phyloP scores from a whole-genome alignment of 2,888 invertebrate genomes.

The Chrysolina oricalcia region DNA sequence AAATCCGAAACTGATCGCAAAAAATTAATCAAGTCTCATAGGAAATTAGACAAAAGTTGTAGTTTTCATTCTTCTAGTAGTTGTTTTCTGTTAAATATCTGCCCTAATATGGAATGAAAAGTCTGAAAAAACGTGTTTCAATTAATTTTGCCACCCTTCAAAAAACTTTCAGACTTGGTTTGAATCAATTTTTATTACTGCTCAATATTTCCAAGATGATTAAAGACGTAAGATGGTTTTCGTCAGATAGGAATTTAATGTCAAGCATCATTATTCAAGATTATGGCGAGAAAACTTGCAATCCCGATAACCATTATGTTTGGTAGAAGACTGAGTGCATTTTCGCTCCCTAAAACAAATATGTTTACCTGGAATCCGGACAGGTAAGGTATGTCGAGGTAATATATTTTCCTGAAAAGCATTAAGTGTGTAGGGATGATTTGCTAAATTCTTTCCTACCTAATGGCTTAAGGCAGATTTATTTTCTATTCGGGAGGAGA shows the following conservation, averaged over 20 bases:
- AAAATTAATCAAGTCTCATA: no score
- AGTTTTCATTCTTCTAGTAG: no score
- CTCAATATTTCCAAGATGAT: not conserved
- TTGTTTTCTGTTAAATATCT: no score
- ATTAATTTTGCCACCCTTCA: no score
- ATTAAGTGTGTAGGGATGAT: constrained; percentile 41
- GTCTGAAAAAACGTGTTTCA: no score
- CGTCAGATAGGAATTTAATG: constrained; percentile 1
- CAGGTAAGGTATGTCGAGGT: constrained; percentile 40
- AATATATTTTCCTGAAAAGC: constrained; percentile 44
- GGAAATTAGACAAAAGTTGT: no score
- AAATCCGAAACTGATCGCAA: no score
- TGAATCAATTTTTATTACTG: no score
- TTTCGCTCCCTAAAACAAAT: constrained; percentile 40
- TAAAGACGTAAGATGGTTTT: not conserved
- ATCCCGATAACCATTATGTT: not conserved
- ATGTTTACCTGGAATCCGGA: constrained; percentile 44
- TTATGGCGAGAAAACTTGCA: not conserved
- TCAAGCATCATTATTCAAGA: not conserved
- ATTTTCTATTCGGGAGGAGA: constrained; percentile 38
- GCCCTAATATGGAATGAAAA: no score
- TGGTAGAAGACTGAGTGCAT: constrained; percentile 5
- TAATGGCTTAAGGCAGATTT: constrained; percentile 42
- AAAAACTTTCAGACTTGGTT: no score
- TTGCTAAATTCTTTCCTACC: constrained; percentile 44